Base-by-base conservation (phyloP, 2,113 vertebrate genomes). In the Nasalis larvatus region DNA sequence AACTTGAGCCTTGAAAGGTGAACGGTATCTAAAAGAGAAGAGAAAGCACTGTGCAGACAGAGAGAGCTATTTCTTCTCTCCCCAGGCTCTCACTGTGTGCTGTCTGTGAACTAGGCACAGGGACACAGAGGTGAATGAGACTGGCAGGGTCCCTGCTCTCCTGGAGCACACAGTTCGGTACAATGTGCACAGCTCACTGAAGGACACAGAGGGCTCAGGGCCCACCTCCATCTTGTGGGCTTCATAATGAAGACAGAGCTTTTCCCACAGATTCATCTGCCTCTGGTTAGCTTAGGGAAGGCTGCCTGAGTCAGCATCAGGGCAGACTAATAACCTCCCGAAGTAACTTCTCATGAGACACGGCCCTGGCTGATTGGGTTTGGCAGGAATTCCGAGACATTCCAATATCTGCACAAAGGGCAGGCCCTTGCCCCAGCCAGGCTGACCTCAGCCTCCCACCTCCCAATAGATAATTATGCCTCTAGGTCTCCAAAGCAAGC, bases 371-470 rank as follows among this genome's bases (percentile, higher is more conserved):
- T 82, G n/a, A 91, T 17, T 96, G n/a, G 49, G 81, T 58, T 97
- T 97, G 98, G 98, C 94, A 94, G 12, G 91, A 60, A 30, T 97
- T 95, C 91, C 63, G 93, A 98, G 97, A 97, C 86, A 95, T 97
- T 98, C 85, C 82, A 74, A 5, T 58, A 93, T 32, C 97, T 80
- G 73, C 80, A 23, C 87, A 94, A 30, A 96, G 69, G 60, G 88
- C 86, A 96, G 91, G 89, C 85, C 91, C 97, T 97, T 37, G 1
- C 78, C 91, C 86, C 95, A 94, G 66, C 83, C 95, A 95, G 58
- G 58, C 58, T 96, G 94, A 91, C 95, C 98, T 98, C 96, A 95
- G 17, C 49, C 94, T 96, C 69, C 49, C 49, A 83, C 92, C 12
- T 95, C 73, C 93, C 77, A 89, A 78, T 14, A 97, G 82, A 83